Percentiles rank a stretch among this genome's conserved stretches.
phyloP scores from a whole-genome alignment of 2,888 invertebrate species.

The Teinopalpus imperialis region DNA sequence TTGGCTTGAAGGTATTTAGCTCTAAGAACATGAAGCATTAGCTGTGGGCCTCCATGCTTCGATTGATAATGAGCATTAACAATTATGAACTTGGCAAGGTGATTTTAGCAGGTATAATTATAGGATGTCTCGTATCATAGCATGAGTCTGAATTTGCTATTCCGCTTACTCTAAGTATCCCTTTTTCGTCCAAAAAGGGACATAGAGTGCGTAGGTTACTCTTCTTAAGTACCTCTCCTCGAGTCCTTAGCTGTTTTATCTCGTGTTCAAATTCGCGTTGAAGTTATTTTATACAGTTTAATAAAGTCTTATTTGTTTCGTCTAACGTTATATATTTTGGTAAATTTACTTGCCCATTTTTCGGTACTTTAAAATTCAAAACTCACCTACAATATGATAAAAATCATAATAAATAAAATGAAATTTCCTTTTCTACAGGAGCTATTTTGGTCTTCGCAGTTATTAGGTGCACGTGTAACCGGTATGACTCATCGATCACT shows the following conservation, averaged over 20 bases:
- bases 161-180: constrained; percentile 10
- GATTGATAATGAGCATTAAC: constrained; percentile 28
- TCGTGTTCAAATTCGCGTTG: too few species aligned
- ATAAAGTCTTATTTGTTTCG: too few species aligned
- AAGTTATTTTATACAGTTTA: too few species aligned
- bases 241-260: too few species aligned
- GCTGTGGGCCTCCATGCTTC: constrained; percentile 34
- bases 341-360: too few species aligned
- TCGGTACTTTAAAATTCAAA: too few species aligned
- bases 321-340: too few species aligned
- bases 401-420: background rate
- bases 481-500: background rate
- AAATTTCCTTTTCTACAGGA: constrained; percentile 28
- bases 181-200: constrained; percentile 17
- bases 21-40: constrained; percentile 20
- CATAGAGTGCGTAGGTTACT: constrained; percentile 3
- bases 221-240: too few species aligned
- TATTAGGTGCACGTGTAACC: constrained; percentile 21
- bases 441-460: constrained; percentile 30
- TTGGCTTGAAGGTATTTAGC: constrained; percentile 10
- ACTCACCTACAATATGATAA: too few species aligned
- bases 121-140: constrained; percentile 31
- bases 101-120: constrained; percentile 29
- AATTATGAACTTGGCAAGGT: constrained; percentile 28
- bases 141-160: background rate